Base-by-base conservation (phyloP, 2,888 invertebrate genomes). In the Belgica antarctica region DNA sequence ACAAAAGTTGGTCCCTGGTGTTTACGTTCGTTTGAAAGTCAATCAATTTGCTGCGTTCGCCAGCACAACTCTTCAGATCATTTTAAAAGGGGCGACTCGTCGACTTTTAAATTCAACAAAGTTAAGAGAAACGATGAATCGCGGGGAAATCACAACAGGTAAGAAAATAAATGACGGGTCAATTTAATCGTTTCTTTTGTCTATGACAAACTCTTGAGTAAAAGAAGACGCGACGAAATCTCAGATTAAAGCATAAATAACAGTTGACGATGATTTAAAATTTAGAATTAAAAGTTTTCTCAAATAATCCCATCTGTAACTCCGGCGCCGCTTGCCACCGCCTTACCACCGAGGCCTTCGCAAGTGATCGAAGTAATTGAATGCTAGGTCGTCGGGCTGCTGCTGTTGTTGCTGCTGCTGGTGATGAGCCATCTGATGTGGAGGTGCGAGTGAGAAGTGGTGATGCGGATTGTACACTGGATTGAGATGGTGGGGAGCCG, bases 381-480 rank as follows among this genome's bases (percentile, higher is more conserved):
- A 83, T 83, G 82, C 82, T 83, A 82, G 82, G 83, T 83, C 83
- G 75, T 83, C 83, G 75, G 82, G 82, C 78, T 83, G 83, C 75
- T 82, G 83, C 78, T 83, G 83, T 81, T 83, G 79, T 24, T 70
- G 70, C 12, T 46, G 62, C 31, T 62, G 70, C 19, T 62, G 62
- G 12, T 34, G 70, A 27, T 62, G 62, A 22, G 52, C 17, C 41
- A 61, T 61, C 25, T 59, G 61, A 61, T 59, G 69, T 1, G 69
- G 69, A 7, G 68, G 68, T 22, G 68, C 57, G 7, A 69, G 68
- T 31, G 69, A 36, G 41, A 69, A 69, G 27, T 59, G 69, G 61
- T 69, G 69, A 41, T 69, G 69, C 12, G 69, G 59, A 57, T 69
- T 59, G 28, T 69, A 69, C n/a, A 69, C 41, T 36, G 69, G 41